A percentile compares a stretch with the other conserved stretches of the same genome.
Evolutionary conservation across 2,888 invertebrate species (phyloP).

Genomic region (Apodemia hepburni): DNA sequence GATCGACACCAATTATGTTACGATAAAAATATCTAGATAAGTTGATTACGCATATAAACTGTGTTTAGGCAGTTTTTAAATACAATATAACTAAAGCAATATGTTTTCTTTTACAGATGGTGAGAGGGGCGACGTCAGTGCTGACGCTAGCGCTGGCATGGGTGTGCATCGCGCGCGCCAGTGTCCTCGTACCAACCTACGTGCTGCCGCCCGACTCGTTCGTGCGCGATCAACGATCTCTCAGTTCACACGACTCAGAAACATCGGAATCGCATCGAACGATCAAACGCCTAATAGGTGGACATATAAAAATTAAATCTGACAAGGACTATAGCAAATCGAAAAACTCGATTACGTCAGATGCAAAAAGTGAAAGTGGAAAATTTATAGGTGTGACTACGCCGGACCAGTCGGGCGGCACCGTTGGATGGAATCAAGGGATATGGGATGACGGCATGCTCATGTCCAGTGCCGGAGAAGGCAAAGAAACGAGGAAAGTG

Average conservation of each 20-base stretch:
- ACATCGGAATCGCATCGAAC: too few species aligned
- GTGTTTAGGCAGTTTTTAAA: conserved; percentile 20
- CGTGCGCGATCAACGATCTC: conserved; percentile 74
- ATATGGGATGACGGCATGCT: conserved; percentile 84
- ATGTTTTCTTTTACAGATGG: conserved; percentile 74
- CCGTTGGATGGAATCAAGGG: conserved; percentile 75
- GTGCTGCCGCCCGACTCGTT: conserved; percentile 77
- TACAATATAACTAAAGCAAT: conserved; percentile 48
- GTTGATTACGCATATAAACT: conserved; percentile 43
- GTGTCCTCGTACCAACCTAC: conserved; percentile 76
- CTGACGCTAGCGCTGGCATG: conserved; percentile 71
- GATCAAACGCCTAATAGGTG: too few species aligned
- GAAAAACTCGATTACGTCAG: conserved; percentile 62
- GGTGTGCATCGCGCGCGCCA: conserved; percentile 57
- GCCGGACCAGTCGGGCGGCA: conserved; percentile 72
- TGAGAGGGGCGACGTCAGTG: conserved; percentile 77
- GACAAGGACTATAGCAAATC: conserved; percentile 62
- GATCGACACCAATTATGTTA: conserved; percentile 48
- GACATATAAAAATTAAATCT: conserved; percentile 44
- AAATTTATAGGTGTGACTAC: conserved; percentile 63
- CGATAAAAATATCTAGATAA: conserved; percentile 64
- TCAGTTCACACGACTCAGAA: conserved; percentile 51
- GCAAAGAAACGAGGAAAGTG: conserved; percentile 75
- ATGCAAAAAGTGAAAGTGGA: conserved; percentile 60
- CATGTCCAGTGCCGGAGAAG: conserved; percentile 85